A percentile compares a stretch with the other conserved stretches of the same genome.
These are phyloP conservation scores for Leptopilina boulardi DNA, from an alignment of 1,140 invertebrate species.

Conservation along the genomic window DNA sequence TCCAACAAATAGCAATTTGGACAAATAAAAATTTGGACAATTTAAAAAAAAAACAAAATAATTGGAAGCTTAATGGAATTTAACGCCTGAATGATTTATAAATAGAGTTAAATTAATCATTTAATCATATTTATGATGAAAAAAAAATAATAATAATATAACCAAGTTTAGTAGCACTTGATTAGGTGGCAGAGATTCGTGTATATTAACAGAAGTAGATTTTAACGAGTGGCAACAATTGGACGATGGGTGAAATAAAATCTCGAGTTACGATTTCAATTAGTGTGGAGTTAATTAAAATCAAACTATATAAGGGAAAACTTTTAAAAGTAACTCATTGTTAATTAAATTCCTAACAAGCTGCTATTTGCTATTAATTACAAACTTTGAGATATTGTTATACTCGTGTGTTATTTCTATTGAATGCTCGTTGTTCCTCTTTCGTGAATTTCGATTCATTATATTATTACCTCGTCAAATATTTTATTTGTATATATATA, in stretches of 20 bases:
- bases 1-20: no score
- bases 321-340: slow-evolving; percentile 24
- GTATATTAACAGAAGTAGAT: neutral
- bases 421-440: no score
- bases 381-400: slow-evolving; percentile 5
- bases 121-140: neutral
- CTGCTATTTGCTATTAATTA: slow-evolving; percentile 26
- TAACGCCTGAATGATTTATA: no score
- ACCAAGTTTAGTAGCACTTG: neutral
- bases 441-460: no score
- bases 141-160: neutral
- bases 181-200: slow-evolving; percentile 12
- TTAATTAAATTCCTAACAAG: slow-evolving; percentile 25
- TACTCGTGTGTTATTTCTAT: neutral
- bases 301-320: neutral
- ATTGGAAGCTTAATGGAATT: no score
- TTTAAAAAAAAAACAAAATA: no score
- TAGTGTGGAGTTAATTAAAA: slow-evolving; percentile 27
- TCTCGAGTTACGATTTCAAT: slow-evolving; percentile 30
- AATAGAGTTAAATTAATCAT: no score
- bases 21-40: no score
- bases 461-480: no score
- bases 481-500: no score
- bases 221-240: slow-evolving; percentile 22
- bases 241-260: slow-evolving; percentile 29